Percentiles rank a stretch among this genome's conserved stretches.
phyloP scores from a whole-genome alignment of 2,797 vertebrate species.

The Huso huso region DNA sequence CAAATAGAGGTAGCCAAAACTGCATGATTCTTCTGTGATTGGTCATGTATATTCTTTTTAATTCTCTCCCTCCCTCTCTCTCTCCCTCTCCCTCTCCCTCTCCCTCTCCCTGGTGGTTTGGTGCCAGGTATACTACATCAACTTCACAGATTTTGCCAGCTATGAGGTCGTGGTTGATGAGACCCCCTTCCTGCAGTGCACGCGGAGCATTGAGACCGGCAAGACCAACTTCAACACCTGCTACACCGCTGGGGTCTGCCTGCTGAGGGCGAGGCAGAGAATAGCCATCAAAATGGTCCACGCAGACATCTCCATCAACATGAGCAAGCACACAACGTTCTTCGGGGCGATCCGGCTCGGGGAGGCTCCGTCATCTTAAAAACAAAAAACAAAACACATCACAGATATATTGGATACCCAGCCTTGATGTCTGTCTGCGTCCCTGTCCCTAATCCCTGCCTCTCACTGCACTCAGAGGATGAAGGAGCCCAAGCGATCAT shows the following conservation, averaged over 20 bases:
- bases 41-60: too few relatives aligned
- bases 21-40: too few relatives aligned
- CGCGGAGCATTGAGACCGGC: slow-evolving; percentile 91
- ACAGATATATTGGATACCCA: too few relatives aligned
- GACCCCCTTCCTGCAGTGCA: slow-evolving; percentile 91
- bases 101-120: slow-evolving; percentile 22
- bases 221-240: slow-evolving; percentile 98
- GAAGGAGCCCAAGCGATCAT: too few relatives aligned
- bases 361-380: slow-evolving; percentile 80
- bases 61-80: too few relatives aligned
- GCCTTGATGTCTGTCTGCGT: too few relatives aligned
- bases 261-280: slow-evolving; percentile 86
- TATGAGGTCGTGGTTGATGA: slow-evolving; percentile 95
- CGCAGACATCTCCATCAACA: slow-evolving; percentile 93
- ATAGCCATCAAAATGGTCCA: slow-evolving; percentile 94
- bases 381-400: not conserved
- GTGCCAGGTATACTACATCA: slow-evolving; percentile 92
- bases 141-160: slow-evolving; percentile 96
- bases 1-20: too few relatives aligned
- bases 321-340: slow-evolving; percentile 96
- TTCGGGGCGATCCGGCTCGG: slow-evolving; percentile 88
- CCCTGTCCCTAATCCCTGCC: too few relatives aligned
- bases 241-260: slow-evolving; percentile 89
- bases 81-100: slow-evolving; percentile 2
- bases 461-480: too few relatives aligned